phyloP scores from a whole-genome alignment of 92 coral and sea anemone species.

The Pocillopora meandrina region DNA sequence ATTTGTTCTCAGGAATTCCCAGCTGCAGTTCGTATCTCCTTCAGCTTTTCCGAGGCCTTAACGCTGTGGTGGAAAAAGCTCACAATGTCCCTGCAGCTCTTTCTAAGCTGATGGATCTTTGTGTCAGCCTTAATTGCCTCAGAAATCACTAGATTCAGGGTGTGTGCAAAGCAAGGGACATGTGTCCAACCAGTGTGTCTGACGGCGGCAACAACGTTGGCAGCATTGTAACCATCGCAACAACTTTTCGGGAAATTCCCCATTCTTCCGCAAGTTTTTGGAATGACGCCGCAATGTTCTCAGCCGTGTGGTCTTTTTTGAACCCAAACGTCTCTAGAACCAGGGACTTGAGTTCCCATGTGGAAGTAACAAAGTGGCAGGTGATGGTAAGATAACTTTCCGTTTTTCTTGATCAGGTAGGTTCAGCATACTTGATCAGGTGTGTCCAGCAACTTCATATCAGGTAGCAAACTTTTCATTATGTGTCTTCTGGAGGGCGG shows the following conservation, averaged over 20 bases:
- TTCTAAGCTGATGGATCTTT: no score
- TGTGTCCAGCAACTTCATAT: conserved; percentile 17
- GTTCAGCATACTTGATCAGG: conserved; percentile 32
- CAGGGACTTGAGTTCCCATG: conserved; percentile 43
- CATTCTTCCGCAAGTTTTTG: conserved; percentile 29
- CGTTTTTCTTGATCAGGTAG: conserved; percentile 30
- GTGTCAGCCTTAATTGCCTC: no score
- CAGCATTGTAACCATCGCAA: conserved; percentile 25
- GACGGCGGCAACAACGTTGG: no score
- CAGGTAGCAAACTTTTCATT: conserved; percentile 22
- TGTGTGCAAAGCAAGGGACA: no score
- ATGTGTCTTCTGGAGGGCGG: conserved; percentile 42
- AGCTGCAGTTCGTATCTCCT: conserved; percentile 32
- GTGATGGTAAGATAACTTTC: conserved; percentile 29
- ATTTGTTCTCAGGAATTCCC: conserved; percentile 4
- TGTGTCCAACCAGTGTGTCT: no score
- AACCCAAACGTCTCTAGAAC: conserved; percentile 37
- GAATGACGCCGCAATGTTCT: conserved; percentile 26
- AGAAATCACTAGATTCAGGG: no score
- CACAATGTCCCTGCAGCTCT: no score
- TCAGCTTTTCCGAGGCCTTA: conserved; percentile 35
- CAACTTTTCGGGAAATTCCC: conserved; percentile 35
- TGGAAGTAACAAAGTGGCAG: no score
- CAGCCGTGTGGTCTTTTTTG: no score
- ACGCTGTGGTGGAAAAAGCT: conserved; percentile 28